Base-by-base conservation (phyloP, 2,113 vertebrate genomes). In the Phalacrocorax carbo region DNA sequence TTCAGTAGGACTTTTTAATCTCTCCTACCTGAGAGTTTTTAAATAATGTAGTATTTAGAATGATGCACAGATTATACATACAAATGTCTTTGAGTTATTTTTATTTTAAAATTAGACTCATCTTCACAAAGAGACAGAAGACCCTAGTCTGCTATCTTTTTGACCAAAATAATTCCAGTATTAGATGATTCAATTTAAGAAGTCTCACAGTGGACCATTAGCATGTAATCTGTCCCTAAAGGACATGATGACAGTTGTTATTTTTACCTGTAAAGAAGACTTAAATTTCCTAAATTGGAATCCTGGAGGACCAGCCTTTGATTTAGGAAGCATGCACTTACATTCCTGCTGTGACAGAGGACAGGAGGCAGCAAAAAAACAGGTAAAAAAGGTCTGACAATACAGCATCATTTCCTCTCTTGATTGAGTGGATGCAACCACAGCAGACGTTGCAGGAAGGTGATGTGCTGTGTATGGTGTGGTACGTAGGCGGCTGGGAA, bases 1-100 rank as follows among this genome's bases (percentile, higher is more conserved):
- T 89, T 75, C 52, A 52, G n/a, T 75, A 87, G 57, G 49, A 85
- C 5, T 61, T 91, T 83, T 89, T 69, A 89, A 93, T 91, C 46
- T 93, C 48, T 89, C 5, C 7, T 91, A 93, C 52, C 61, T 61
- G 34, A 82, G 58, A 27, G 16, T 6, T 75, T 81, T 94, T 52
- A 48, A 94, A 90, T 80, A 90, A 93, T 80, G 54, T n/a, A 76
- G 29, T 36, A 55, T 92, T 94, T 86, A 81, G 40, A 86, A 86
- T 77, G 40, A 77, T 77, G 22, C 1, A 5, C 1, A 4, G 48
- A 57, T 93, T 88, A 83, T 55, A 29, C 15, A 44, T 58, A 57
- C 11, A 77, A 70, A 75, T 57, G 23, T 58, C n/a, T 49, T 55
- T 62, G 64, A 81, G 16, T 83, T 86, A 73, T 80, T 94, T 88